phyloP scores from a whole-genome alignment of 1,140 invertebrate species.

The Drosophila prosaltans region DNA sequence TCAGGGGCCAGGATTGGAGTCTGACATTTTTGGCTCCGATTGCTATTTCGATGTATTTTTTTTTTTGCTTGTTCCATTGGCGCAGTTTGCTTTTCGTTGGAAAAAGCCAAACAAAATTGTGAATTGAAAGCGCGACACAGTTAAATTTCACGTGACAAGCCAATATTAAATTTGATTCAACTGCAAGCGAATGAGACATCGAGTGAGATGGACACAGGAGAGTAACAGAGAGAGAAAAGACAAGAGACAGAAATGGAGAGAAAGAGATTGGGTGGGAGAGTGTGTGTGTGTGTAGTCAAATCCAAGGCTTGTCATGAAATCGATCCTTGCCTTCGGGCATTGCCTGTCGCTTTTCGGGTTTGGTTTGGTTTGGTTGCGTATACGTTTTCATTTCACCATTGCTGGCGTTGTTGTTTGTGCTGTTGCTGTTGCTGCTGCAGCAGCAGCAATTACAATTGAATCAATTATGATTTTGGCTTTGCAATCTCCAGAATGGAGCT shows the following conservation, averaged over 20 bases:
- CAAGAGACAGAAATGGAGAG: background rate
- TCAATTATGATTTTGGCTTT: constrained; percentile 77
- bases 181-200: constrained; percentile 33
- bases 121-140: constrained; percentile 59
- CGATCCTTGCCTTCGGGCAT: constrained; percentile 52
- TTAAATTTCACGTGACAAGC: constrained; percentile 76
- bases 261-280: background rate
- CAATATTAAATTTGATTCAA: constrained; percentile 76
- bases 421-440: constrained; percentile 34
- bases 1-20: background rate
- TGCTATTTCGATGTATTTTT: constrained; percentile 1
- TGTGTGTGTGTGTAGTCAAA: background rate
- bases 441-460: constrained; percentile 74
- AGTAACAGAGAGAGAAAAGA: background rate
- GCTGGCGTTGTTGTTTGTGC: constrained; percentile 11
- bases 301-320: constrained; percentile 54
- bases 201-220: background rate
- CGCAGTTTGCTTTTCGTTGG: constrained; percentile 33
- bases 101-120: constrained; percentile 52
- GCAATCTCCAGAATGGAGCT: constrained; percentile 54
- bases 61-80: constrained; percentile 14
- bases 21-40: background rate
- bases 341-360: constrained; percentile 50
- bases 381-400: constrained; percentile 13
- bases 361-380: constrained; percentile 25